phyloP scores from a whole-genome alignment of 2,888 invertebrate genomes.

The Chorisops tibialis region DNA sequence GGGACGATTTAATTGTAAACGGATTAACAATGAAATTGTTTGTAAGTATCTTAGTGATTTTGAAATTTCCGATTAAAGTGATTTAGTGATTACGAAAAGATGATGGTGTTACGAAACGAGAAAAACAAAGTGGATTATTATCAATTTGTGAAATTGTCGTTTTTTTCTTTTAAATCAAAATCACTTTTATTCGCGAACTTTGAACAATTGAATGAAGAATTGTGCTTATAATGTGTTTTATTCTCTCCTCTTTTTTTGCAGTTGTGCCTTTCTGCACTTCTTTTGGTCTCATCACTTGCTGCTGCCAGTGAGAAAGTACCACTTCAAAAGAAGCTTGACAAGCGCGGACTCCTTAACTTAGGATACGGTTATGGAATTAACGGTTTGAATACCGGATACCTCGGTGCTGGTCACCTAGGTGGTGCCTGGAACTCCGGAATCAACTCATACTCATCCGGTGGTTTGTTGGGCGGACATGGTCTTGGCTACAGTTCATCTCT shows the following conservation, averaged over 20 bases:
- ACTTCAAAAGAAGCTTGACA: conserved; percentile 74
- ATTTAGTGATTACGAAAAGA: too few relatives aligned
- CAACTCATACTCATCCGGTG: not conserved
- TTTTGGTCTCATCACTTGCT: conserved; percentile 66
- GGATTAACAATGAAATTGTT: conserved; percentile 21
- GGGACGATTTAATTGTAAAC: conserved; percentile 18
- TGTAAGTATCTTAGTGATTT: conserved; percentile 9
- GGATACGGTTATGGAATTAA: conserved; percentile 77
- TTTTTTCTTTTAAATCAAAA: too few relatives aligned
- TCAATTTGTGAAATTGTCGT: too few relatives aligned
- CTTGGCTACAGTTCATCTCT: conserved; percentile 19
- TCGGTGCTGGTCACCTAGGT: conserved; percentile 60
- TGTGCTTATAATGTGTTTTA: not conserved
- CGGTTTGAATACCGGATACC: conserved; percentile 71
- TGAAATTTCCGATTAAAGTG: too few relatives aligned
- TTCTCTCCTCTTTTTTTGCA: conserved; percentile 53
- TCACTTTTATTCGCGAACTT: too few relatives aligned
- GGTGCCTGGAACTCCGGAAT: conserved; percentile 47
- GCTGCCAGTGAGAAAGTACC: conserved; percentile 46
- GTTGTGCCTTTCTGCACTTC: conserved; percentile 71
- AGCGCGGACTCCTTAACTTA: conserved; percentile 74
- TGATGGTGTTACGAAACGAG: too few relatives aligned
- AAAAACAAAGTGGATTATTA: too few relatives aligned
- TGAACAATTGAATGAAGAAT: too few relatives aligned
- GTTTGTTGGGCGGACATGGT: not conserved